Percentiles rank a stretch among this genome's conserved stretches.
Conservation (phyloP, 2,113 vertebrate species). For the Erythrocebus patas region DNA sequence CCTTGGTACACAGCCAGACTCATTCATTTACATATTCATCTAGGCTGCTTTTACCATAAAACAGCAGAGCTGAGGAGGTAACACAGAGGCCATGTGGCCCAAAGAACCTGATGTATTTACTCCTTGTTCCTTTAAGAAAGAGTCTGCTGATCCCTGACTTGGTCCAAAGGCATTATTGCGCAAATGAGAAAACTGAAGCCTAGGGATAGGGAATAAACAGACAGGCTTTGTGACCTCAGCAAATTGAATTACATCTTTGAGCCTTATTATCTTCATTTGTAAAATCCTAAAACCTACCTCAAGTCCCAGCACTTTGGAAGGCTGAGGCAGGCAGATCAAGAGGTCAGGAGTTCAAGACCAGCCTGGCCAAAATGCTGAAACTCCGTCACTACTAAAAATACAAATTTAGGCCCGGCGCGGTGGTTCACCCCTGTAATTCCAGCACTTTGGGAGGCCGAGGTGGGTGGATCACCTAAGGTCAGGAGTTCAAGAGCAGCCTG, state of each 20-base stretch:
- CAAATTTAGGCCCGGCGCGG: fast-evolving
- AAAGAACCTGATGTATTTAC: not conserved
- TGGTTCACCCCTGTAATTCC: too few species aligned
- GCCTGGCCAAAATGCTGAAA: too few species aligned
- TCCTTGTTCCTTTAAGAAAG: not conserved
- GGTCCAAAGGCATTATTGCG: not conserved
- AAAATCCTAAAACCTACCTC: not conserved
- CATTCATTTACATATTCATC: not conserved
- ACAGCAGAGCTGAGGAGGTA: not conserved
- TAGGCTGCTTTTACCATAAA: not conserved
- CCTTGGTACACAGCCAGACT: not conserved
- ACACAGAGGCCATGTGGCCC: not conserved
- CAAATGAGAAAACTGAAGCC: not conserved
- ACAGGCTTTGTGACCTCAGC: not conserved
- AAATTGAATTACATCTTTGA: not conserved
- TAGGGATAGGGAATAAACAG: not conserved
- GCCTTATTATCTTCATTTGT: not conserved
- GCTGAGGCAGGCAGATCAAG: too few species aligned
- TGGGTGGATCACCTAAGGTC: too few species aligned
- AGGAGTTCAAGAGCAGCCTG: too few species aligned
- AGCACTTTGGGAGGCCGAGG: too few species aligned
- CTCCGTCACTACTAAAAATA: too few species aligned
- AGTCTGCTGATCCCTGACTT: not conserved
- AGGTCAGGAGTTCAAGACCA: too few species aligned
- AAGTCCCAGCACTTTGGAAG: too few species aligned